Evolutionary conservation across 1,140 invertebrate genomes (phyloP).

Genomic region (Akabosia matsudoensis): DNA sequence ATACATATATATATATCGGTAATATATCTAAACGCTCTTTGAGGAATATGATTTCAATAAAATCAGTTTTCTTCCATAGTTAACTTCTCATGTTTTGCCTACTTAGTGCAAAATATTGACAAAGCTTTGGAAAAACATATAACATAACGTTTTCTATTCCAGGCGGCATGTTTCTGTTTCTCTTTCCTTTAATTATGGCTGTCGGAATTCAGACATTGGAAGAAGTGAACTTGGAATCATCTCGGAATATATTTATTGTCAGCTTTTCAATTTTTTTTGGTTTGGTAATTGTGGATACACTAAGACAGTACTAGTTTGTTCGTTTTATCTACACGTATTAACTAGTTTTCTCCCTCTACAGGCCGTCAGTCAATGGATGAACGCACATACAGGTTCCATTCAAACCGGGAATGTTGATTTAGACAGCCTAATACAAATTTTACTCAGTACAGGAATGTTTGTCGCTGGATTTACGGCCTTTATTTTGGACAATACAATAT

Average conservation of each 20-base stretch:
- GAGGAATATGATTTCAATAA: too few species aligned
- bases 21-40: too few species aligned
- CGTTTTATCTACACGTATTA: too few species aligned
- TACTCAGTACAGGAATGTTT: constrained; percentile 52
- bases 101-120: constrained; percentile 52
- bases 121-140: constrained; percentile 47
- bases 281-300: constrained; percentile 54
- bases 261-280: constrained; percentile 81
- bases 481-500: constrained; percentile 57
- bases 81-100: too few species aligned
- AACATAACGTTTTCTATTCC: too few species aligned
- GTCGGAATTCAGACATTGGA: constrained; percentile 60
- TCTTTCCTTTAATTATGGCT: constrained; percentile 75
- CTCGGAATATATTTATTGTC: constrained; percentile 77
- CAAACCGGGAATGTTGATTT: constrained; percentile 47
- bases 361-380: constrained; percentile 51
- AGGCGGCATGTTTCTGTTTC: constrained; percentile 79
- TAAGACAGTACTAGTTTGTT: not conserved
- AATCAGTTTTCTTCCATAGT: too few species aligned
- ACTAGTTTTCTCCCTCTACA: constrained; percentile 34
- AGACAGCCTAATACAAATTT: constrained; percentile 31
- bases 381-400: constrained; percentile 46
- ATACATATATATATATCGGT: too few species aligned
- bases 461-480: constrained; percentile 53
- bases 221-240: constrained; percentile 75